phyloP scores from a whole-genome alignment of 2,113 vertebrate species.

The Sebastes fasciatus region DNA sequence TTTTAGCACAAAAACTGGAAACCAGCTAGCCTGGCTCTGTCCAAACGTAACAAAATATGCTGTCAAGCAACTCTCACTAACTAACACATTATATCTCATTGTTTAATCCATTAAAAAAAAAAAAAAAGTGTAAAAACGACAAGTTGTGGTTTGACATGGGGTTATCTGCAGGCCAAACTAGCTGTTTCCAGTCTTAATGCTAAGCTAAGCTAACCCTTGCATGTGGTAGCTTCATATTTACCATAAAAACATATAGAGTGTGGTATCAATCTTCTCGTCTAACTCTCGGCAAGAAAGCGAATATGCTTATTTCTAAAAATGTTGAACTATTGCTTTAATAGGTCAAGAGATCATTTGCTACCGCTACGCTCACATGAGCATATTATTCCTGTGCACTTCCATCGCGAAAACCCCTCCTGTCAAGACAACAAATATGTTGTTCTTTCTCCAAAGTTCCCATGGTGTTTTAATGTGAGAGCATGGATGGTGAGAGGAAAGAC shows the following conservation, averaged over 20 bases:
- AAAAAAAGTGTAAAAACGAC: background rate
- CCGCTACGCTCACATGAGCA: conserved; percentile 6
- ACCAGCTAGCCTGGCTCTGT: too few species aligned
- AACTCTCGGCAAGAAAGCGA: background rate
- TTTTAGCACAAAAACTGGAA: background rate
- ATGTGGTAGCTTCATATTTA: background rate
- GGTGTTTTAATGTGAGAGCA: conserved; percentile 34
- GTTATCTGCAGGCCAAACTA: background rate
- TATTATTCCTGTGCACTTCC: background rate
- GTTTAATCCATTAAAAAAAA: conserved; percentile 18
- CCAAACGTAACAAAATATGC: background rate
- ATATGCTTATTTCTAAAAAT: background rate
- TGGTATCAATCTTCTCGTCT: background rate
- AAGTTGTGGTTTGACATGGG: background rate
- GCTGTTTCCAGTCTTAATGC: background rate
- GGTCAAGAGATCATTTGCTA: background rate
- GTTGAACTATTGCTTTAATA: background rate
- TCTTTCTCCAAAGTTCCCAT: conserved; percentile 20
- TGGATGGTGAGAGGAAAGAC: conserved; percentile 32
- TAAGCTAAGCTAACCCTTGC: background rate
- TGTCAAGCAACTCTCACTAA: background rate
- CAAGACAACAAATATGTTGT: background rate
- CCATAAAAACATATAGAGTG: background rate
- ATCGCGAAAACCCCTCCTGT: background rate
- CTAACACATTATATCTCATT: background rate